Evolutionary conservation across 2,113 vertebrate genomes (phyloP), one percentile per base, ranked within the genome.

Genomic region (Dasyornis broadbenti): DNA sequence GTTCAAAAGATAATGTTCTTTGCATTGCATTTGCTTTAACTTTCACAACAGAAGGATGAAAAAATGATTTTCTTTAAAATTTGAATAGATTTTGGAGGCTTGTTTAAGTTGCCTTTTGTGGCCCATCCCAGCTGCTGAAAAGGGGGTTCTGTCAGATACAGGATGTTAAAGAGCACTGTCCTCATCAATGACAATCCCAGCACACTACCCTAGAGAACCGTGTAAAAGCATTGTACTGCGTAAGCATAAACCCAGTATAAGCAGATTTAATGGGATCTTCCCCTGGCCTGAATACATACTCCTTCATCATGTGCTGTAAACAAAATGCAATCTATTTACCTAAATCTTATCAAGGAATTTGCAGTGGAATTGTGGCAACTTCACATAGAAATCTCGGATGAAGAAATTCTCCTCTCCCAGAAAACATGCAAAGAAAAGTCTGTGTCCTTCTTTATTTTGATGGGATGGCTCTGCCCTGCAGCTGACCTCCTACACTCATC

Each of bases 191-290:
- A 39, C 60, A 60, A 22, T 54, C 81, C 61, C 53, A 79, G 53
- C 85, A 73, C 31, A 18, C n/a, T 33, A 63, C 63, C n/a, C 75
- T 24, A 13, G 45, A 72, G 82, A 90, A 57, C 63, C 88, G 26
- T 23, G 19, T 17, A 13, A 86, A 49, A 72, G 37, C 15, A 0
- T 63, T 73, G 54, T 30, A 54, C 28, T 40, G 42, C 2, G 0
- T 42, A 73, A 80, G 75, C 30, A 42, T 44, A 71, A 94, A 89
- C 18, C 49, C 59, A 39, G 28, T 33, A 12, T 61, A 79, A 69
- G 79, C 4, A 88, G 50, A 72, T 72, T 61, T 82, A 88, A 73
- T 42, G 33, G 76, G 60, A 82, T 83, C 80, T 94, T 90, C 60
- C 33, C n/a, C 27, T 63, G 59, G 42, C 35, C 17, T 69, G 59